Evolutionary conservation across 2,113 vertebrate genomes (phyloP).

Genomic region (Seriola quinqueradiata): DNA sequence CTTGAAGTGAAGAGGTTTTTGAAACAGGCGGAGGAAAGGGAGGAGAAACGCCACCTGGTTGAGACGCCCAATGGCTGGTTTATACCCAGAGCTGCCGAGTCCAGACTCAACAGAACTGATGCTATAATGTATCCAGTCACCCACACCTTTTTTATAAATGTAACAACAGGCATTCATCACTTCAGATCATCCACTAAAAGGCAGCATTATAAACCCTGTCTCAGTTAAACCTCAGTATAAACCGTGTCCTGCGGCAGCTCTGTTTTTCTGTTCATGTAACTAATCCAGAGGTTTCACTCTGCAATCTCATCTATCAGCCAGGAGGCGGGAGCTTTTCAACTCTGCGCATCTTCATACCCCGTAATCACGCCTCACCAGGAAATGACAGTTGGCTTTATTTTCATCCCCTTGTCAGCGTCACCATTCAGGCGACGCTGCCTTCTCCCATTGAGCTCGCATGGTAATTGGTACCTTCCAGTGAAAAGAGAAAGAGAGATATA

Average conservation of each 20-base stretch:
- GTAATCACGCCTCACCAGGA: conserved; percentile 24
- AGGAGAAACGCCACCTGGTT: no score
- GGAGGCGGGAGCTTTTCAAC: conserved; percentile 23
- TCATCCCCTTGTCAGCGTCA: conserved; percentile 10
- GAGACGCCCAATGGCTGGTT: no score
- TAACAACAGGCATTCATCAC: no score
- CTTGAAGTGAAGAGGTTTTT: no score
- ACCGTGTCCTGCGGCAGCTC: background rate
- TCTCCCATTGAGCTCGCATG: conserved; percentile 33
- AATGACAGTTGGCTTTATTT: conserved; percentile 28
- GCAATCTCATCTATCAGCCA: background rate
- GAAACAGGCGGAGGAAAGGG: no score
- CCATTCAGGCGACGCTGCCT: conserved; percentile 29
- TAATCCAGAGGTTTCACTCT: conserved; percentile 18
- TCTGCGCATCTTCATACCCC: conserved; percentile 22
- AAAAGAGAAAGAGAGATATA: conserved; percentile 5
- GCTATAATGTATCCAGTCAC: no score
- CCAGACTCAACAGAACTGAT: no score
- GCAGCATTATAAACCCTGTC: background rate
- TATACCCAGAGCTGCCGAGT: no score
- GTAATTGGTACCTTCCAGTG: conserved; percentile 46
- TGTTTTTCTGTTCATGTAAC: conserved; percentile 1
- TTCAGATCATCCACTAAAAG: no score
- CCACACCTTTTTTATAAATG: no score
- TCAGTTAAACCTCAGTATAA: background rate